Base-by-base conservation (phyloP, 2,113 vertebrate genomes). In the Channa maculata region DNA sequence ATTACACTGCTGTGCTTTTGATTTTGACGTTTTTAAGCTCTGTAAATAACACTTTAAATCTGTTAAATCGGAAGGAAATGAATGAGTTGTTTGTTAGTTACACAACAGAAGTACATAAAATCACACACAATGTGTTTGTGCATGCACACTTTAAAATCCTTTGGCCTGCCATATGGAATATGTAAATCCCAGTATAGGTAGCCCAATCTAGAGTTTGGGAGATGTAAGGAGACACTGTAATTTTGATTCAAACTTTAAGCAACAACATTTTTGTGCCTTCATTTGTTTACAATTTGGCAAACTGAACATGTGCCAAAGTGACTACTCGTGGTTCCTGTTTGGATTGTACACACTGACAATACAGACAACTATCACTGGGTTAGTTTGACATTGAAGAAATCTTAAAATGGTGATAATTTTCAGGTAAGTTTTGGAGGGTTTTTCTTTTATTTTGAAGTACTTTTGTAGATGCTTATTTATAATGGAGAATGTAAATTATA, bases 1-100 rank as follows among this genome's bases (percentile, higher is more conserved):
- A 51, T 71, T 71, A 66, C 53, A 80, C 15, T 53, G 13, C 9
- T 34, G 54, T 36, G 63, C 57, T 41, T n/a, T 67, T 12, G 11
- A 61, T 36, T 46, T 44, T 44, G 45, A 14, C 5, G 3, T 13
- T 75, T 14, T 43, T 55, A 70, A 74, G 12, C 46, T 49, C 34
- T 57, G 52, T 69, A 57, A 74, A 81, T 38, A 65, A 51, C 8
- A 41, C 45, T 67, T 76, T 2, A 24, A 24, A 24, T 24, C 24
- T 24, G 24, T 24, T 1, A 71, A 9, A 41, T n/a, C 54, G 15
- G 7, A 5, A 34, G 34, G 12, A 11, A 66, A n/a, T 72, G 14
- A 51, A 36, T 12, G 6, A 48, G 12, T 62, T 58, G 45, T 46
- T 9, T 49, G 8, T 55, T 75, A 67, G 67, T 67, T 54, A 64